Percentiles rank a stretch among this genome's conserved stretches.
These are phyloP conservation scores for Saccostrea glomerata DNA, from an alignment of 1,140 invertebrate species.

Conservation along the genomic window DNA sequence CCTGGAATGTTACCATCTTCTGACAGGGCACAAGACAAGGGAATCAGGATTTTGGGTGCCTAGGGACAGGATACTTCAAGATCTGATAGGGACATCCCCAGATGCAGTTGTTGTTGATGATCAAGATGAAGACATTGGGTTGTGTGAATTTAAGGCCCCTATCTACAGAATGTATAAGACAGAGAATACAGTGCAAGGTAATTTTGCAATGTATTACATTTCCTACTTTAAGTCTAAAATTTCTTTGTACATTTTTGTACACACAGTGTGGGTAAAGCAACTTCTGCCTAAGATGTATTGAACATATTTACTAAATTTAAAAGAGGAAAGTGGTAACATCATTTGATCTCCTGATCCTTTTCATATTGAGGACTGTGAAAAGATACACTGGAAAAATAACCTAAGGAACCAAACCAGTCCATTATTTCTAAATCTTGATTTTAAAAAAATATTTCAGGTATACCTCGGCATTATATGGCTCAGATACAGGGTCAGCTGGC, in stretches of 20 bases:
- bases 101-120: conserved; percentile 67
- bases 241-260: too few relatives aligned
- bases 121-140: conserved; percentile 55
- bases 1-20: conserved; percentile 58
- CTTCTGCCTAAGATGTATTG: too few relatives aligned
- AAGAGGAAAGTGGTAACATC: neutral
- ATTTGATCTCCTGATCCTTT: neutral
- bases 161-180: conserved; percentile 61
- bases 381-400: neutral
- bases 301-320: too few relatives aligned
- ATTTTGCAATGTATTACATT: neutral
- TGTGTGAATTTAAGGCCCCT: conserved; percentile 72
- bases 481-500: conserved; percentile 74
- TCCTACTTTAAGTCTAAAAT: too few relatives aligned
- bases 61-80: conserved; percentile 52
- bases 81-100: conserved; percentile 67
- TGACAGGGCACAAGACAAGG: conserved; percentile 54
- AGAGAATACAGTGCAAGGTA: conserved; percentile 49
- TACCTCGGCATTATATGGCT: conserved; percentile 71
- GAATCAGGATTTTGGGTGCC: conserved; percentile 67
- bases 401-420: neutral
- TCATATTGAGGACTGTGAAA: neutral
- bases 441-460: conserved; percentile 42
- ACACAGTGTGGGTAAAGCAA: too few relatives aligned
- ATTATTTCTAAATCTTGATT: too few relatives aligned